These are phyloP conservation scores for Callinectes sapidus DNA, from an alignment of 2,888 invertebrate genomes.

Conservation along the genomic window DNA sequence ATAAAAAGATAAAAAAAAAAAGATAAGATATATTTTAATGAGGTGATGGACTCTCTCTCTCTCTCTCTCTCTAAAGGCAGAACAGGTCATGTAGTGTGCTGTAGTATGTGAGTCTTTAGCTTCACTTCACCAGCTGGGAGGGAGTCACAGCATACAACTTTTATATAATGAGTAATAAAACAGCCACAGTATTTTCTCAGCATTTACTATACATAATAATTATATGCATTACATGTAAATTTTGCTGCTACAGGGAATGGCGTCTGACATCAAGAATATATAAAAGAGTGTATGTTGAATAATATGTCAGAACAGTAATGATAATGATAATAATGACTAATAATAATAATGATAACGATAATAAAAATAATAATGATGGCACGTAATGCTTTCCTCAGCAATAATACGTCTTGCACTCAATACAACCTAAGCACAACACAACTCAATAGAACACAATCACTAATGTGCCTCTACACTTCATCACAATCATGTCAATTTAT, in stretches of 20 bases:
- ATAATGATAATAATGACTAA: not conserved
- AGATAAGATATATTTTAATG: not conserved
- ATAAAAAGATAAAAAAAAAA: too few relatives aligned
- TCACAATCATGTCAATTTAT: not conserved
- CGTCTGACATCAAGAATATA: not conserved
- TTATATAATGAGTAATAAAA: not conserved
- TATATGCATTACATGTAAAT: not conserved
- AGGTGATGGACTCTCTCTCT: not conserved
- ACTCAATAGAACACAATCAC: not conserved
- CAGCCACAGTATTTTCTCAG: not conserved
- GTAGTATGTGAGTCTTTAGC: too few relatives aligned
- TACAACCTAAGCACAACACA: constrained; percentile 2
- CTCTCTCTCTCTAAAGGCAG: not conserved
- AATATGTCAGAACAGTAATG: not conserved
- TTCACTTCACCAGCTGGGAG: too few relatives aligned
- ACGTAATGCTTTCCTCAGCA: not conserved
- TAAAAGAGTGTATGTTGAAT: not conserved
- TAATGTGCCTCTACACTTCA: not conserved
- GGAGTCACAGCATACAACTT: not conserved
- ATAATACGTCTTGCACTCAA: not conserved
- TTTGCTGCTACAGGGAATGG: not conserved
- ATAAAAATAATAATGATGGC: constrained; percentile 22
- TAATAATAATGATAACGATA: not conserved
- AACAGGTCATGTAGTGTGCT: too few relatives aligned
- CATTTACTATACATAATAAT: not conserved